A percentile compares a stretch with the other conserved stretches of the same genome.
Evolutionary conservation across 1,140 invertebrate genomes (phyloP).

Genomic region (Calliopsis andreniformis): DNA sequence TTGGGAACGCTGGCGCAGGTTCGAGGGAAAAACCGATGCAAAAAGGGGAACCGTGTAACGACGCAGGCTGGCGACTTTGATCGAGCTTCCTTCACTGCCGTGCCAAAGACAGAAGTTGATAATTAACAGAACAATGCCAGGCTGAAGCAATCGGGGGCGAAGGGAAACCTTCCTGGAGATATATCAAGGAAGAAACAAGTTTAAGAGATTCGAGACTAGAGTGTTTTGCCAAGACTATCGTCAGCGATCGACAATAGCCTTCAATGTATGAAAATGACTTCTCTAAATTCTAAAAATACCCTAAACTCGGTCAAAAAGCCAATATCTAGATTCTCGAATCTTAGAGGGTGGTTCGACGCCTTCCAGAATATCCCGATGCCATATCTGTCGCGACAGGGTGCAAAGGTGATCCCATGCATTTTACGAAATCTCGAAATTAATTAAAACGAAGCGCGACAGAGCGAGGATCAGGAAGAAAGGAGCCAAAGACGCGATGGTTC

Average conservation of each 20-base stretch:
- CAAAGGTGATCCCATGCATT: not conserved
- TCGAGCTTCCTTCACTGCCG: not conserved
- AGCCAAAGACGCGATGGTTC: not conserved
- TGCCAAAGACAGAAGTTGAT: no score
- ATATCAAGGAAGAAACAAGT: not conserved
- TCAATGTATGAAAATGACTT: no score
- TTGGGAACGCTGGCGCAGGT: not conserved
- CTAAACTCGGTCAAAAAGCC: not conserved
- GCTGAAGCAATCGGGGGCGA: no score
- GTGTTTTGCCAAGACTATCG: no score
- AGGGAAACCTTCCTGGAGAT: constrained; percentile 2
- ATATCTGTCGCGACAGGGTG: not conserved
- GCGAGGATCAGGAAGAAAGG: not conserved
- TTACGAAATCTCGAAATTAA: constrained; percentile 32
- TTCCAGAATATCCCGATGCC: not conserved
- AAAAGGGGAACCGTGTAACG: not conserved
- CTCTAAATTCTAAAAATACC: no score
- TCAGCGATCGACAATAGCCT: no score
- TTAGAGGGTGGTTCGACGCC: no score
- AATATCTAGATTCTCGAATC: not conserved
- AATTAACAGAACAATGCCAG: no score
- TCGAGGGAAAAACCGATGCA: not conserved
- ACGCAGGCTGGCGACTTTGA: not conserved
- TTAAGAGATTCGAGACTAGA: no score
- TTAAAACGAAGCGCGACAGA: constrained; percentile 19